Conservation (phyloP, 2,888 invertebrate species). For the Muschampia plurimacula region DNA sequence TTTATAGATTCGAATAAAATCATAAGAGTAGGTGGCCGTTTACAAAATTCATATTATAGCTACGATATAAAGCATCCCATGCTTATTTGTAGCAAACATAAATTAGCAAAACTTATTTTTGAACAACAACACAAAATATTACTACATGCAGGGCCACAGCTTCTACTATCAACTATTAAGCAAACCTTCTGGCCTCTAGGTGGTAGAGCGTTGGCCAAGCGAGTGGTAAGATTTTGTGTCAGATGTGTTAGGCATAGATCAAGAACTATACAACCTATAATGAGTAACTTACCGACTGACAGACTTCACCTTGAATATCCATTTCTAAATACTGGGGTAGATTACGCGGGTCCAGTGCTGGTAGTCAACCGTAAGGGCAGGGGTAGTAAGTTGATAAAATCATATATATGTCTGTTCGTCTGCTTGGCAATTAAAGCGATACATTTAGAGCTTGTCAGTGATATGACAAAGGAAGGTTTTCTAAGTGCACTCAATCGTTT, state of each 20-base stretch:
- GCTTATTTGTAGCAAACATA: not conserved
- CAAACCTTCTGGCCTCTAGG: not conserved
- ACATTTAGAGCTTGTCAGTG: not conserved
- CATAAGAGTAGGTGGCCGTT: not conserved
- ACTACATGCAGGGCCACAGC: not conserved
- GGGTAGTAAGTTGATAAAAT: not conserved
- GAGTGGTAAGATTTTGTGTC: no score
- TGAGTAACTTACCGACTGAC: not conserved
- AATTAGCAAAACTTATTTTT: slow-evolving; percentile 5
- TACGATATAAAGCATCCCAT: not conserved
- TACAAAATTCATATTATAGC: no score
- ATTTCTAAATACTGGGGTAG: not conserved
- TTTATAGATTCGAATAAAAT: not conserved
- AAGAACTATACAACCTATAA: not conserved
- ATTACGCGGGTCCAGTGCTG: not conserved
- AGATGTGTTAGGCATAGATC: not conserved
- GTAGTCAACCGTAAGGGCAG: not conserved
- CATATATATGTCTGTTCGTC: not conserved
- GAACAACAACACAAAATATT: not conserved
- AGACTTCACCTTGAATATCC: not conserved
- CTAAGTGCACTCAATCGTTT: not conserved
- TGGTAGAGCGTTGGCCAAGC: not conserved
- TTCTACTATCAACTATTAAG: not conserved
- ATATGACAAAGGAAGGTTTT: not conserved
- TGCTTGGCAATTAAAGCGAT: not conserved